Base-by-base conservation (phyloP, 2,113 vertebrate species). In the Catharus fuscescens region DNA sequence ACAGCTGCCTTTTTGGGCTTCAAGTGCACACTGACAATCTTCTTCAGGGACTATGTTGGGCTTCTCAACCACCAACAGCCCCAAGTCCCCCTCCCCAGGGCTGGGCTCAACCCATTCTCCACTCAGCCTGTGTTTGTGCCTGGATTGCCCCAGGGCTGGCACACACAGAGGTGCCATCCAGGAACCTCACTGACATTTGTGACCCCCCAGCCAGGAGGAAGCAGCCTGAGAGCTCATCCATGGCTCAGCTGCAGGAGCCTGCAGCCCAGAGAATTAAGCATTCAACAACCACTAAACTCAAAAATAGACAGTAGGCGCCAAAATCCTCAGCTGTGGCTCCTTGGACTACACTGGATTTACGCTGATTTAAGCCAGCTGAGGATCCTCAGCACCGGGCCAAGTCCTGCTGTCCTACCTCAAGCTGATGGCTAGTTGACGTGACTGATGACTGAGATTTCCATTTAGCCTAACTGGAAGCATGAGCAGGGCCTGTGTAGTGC, bases 231-330 rank as follows among this genome's bases (percentile, higher is more conserved):
- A 83, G 60, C 60, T 9, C n/a, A 59, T 42, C 76, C 42, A 44
- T 13, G 1, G 23, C 72, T 86, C 82, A 88, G 92, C 92, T 90
- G 90, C 6, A 1, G 90, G 69, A 92, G 92, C 62, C 86, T 93
- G 79, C 79, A 88, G 79, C 83, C 71, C 56, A 2, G 60, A 14
- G 18, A 88, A 92, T 86, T 44, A 66, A 93, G 87, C 9, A 82
- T 95, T 95, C 94, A 91, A 59, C 92, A 95, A 91, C 85, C 92
- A 90, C 90, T 95, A 80, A 94, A 82, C 73, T 96, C 94, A 72
- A 65, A 95, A 94, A 96, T 56, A 97, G 96, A 95, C 93, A 90
- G 93, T 89, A 95, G 96, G 93, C 74, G 92, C 94, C 95, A 96
- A 96, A 94, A 95, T 89, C 87, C 84, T 96, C 95, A 97, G 94